Evolutionary conservation across 2,797 vertebrate genomes (phyloP).

Genomic region (Argyrosomus regius): DNA sequence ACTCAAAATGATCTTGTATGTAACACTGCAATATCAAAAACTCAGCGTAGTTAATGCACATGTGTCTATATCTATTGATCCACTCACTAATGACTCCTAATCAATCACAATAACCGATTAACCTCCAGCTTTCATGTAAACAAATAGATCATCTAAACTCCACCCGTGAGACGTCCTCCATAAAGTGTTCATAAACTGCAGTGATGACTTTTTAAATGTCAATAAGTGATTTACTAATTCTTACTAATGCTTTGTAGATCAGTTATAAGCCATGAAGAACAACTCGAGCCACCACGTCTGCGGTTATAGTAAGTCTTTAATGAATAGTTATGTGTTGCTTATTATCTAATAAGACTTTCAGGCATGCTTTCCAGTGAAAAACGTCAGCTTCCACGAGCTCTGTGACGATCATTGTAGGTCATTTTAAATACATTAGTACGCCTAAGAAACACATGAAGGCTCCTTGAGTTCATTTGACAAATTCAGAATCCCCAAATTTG

Average conservation of each 20-base stretch:
- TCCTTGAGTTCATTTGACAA: neutral
- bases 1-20: neutral
- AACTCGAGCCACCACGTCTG: neutral
- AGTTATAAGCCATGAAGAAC: slow-evolving; percentile 9
- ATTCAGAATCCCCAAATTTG: neutral
- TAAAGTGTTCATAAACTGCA: neutral
- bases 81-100: neutral
- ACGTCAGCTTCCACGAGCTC: neutral
- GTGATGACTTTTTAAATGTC: neutral
- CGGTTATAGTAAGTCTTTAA: slow-evolving; percentile 8
- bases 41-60: neutral
- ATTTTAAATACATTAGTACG: neutral
- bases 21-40: neutral
- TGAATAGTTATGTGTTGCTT: neutral
- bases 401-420: neutral
- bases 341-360: neutral
- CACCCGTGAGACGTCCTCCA: neutral
- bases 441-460: neutral
- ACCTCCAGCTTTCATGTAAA: neutral
- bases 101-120: neutral
- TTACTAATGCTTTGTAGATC: neutral
- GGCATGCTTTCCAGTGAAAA: neutral
- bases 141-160: neutral
- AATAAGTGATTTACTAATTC: neutral
- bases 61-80: neutral